These are phyloP conservation scores for Nasonia longicornis DNA, from an alignment of 1,140 invertebrate species.

Conservation along the genomic window DNA sequence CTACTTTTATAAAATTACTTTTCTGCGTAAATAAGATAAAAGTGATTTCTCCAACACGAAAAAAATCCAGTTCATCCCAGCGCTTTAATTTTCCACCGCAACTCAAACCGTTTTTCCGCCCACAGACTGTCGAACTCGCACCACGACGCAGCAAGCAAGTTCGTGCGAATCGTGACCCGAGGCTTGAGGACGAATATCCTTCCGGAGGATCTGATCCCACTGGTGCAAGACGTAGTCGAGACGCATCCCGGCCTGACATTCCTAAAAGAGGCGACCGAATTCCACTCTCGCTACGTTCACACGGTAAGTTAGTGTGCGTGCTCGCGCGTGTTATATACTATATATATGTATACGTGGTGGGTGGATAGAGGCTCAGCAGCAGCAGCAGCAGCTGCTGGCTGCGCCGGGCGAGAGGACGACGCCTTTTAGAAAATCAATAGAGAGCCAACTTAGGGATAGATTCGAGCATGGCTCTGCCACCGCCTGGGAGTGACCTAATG, in stretches of 20 bases:
- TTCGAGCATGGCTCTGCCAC: neutral
- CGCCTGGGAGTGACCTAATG: neutral
- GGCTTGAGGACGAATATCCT: slow-evolving; percentile 76
- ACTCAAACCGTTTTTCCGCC: slow-evolving; percentile 13
- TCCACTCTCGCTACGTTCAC: slow-evolving; percentile 98
- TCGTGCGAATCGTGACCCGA: slow-evolving; percentile 86
- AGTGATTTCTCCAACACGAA: no score
- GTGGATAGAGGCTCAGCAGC: neutral
- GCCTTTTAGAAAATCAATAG: slow-evolving; percentile 35
- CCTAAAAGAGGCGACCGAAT: slow-evolving; percentile 96
- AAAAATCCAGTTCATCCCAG: no score
- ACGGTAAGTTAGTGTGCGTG: slow-evolving; percentile 75
- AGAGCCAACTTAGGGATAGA: slow-evolving; percentile 9
- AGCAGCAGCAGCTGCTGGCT: neutral
- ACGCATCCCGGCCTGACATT: slow-evolving; percentile 98
- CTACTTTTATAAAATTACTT: no score
- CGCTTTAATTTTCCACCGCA: neutral
- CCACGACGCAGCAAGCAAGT: slow-evolving; percentile 91
- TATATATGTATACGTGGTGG: neutral
- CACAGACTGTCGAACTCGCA: slow-evolving; percentile 79
- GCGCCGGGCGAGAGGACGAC: slow-evolving; percentile 16
- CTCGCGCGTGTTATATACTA: neutral
- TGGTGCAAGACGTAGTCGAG: slow-evolving; percentile 98
- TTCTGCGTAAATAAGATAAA: no score
- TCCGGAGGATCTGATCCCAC: slow-evolving; percentile 90